Base-by-base conservation (phyloP, 2,113 vertebrate species). In the Aramus guarauna region DNA sequence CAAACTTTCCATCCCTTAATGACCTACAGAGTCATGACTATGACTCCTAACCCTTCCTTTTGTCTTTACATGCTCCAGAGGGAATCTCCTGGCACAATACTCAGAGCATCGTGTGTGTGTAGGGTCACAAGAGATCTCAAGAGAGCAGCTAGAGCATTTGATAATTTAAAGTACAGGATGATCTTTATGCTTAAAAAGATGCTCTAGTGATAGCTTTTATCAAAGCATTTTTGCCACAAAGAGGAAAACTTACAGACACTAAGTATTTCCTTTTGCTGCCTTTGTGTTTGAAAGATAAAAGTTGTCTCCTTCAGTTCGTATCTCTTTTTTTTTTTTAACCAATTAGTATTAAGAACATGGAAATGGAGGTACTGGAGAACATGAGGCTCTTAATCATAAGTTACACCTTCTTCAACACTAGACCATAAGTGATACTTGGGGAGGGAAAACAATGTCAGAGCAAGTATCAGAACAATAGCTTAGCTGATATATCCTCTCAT, bases 31-130 rank as follows among this genome's bases (percentile, higher is more conserved):
- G 82, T 45, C 59, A 20, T 21, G 58, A 9, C 39, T 41, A 29
- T 26, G 30, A 34, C 43, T 92, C 11, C 29, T 80, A 74, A 47
- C 15, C 36, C 20, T 66, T 43, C 22, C 45, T 87, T 73, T 66
- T 17, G 37, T 84, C 71, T 52, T 68, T 39, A 20, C 6, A 14
- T 0, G 0, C 11, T 41, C 39, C 4, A 3, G 12, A 74, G 36
- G 19, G 12, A n/a, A 29, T 63, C 15, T 48, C 26, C 63, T 41
- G n/a, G 27, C 29, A 53, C 26, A 37, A 50, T 75, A 74, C 15
- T 68, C 22, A 6, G 20, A 36, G 34, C 8, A 18, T 52, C 30
- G 4, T 0, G 0, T 11, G 3, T 0, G 8, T 7, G 43, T 53
- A 19, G 29, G 23, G 56, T 52, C 2, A 3, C 15, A 74, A 68